These are phyloP conservation scores for Palythoa caribaeorum DNA, from an alignment of 92 coral and sea anemone genomes.

Conservation along the genomic window DNA sequence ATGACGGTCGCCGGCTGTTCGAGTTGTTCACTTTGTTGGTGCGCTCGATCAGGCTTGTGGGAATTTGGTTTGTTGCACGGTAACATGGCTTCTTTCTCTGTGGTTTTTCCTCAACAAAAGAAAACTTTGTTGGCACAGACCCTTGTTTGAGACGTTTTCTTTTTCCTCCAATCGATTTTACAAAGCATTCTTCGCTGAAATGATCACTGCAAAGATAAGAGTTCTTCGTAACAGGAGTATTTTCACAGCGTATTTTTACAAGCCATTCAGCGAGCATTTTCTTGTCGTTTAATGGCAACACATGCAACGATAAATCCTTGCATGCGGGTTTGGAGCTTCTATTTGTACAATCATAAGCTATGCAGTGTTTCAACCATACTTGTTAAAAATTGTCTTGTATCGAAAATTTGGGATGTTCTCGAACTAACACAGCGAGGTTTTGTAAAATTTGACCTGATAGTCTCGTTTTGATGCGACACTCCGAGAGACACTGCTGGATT, in stretches of 20 bases:
- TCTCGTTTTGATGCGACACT: too few relatives aligned
- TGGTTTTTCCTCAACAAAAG: slow-evolving; percentile 20
- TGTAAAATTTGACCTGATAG: too few relatives aligned
- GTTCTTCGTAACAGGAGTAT: slow-evolving; percentile 63
- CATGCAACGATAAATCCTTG: slow-evolving; percentile 60
- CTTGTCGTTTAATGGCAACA: slow-evolving; percentile 41
- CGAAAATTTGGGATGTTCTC: too few relatives aligned
- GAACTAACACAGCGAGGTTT: too few relatives aligned
- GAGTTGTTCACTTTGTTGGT: slow-evolving; percentile 18
- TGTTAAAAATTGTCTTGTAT: too few relatives aligned
- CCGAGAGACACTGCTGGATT: too few relatives aligned
- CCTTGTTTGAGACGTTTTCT: slow-evolving; percentile 37
- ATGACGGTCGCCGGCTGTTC: slow-evolving; percentile 4
- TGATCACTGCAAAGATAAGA: slow-evolving; percentile 58
- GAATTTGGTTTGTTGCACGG: slow-evolving; percentile 7
- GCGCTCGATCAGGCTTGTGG: slow-evolving; percentile 1
- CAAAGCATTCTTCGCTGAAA: slow-evolving; percentile 54
- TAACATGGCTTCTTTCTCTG: slow-evolving; percentile 28
- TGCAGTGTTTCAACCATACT: slow-evolving; percentile 39
- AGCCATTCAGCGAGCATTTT: slow-evolving; percentile 55
- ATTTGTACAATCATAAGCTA: slow-evolving; percentile 52
- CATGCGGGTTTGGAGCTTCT: slow-evolving; percentile 54
- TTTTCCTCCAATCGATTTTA: slow-evolving; percentile 30
- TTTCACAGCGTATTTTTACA: slow-evolving; percentile 44
- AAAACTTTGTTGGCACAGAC: slow-evolving; percentile 46